phyloP scores from a whole-genome alignment of 1,140 invertebrate species.

The Drosophila chauvacae region DNA sequence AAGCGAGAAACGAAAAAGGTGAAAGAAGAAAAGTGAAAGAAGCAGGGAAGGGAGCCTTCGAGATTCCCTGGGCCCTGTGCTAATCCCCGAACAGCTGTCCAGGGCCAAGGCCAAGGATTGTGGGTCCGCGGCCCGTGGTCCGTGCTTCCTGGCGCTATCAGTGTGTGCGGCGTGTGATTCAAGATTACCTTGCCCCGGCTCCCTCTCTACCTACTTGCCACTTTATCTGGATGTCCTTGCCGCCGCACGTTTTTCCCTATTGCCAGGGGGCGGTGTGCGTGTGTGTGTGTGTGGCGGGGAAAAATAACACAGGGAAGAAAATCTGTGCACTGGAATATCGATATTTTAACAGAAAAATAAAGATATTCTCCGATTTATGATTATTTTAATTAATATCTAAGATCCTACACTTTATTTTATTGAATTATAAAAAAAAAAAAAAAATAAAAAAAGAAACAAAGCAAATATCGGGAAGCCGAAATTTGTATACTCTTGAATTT shows the following conservation, averaged over 20 bases:
- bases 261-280: slow-evolving; percentile 1
- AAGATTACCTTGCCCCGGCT: slow-evolving; percentile 55
- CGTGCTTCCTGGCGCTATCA: slow-evolving; percentile 62
- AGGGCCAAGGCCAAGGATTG: slow-evolving; percentile 30
- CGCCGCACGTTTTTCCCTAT: slow-evolving; percentile 34
- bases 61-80: slow-evolving; percentile 12
- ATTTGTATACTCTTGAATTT: no score
- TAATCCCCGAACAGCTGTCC: slow-evolving; percentile 72
- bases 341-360: not conserved
- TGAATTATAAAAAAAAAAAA: no score
- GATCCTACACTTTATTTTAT: no score
- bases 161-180: slow-evolving; percentile 56
- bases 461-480: no score
- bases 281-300: slow-evolving; percentile 2
- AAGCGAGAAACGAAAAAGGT: not conserved
- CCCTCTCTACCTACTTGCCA: slow-evolving; percentile 35
- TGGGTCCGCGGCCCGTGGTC: slow-evolving; percentile 40
- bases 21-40: not conserved
- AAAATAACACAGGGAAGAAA: slow-evolving; percentile 12
- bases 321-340: not conserved
- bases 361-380: no score
- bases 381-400: no score
- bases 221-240: slow-evolving; percentile 71
- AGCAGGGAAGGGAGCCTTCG: not conserved
- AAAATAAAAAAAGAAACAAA: no score